A percentile compares a stretch with the other conserved stretches of the same genome.
Evolutionary conservation across 53 echinoderm and acorn worm genomes (phyloP).

Genomic region (Holothuria leucospilota): DNA sequence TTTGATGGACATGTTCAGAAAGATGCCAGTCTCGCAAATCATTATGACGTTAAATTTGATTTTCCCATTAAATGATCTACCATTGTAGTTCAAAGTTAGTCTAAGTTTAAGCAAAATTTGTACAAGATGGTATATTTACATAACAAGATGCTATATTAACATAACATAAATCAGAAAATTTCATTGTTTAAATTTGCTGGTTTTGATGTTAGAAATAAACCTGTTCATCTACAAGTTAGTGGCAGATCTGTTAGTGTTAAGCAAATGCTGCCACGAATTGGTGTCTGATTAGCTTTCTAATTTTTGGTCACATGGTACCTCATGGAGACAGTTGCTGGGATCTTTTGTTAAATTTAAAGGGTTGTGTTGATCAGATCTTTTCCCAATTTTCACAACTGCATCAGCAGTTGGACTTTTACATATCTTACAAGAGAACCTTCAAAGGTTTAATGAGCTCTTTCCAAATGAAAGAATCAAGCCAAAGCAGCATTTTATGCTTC

Average conservation of each 20-base stretch:
- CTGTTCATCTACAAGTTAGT: conserved; percentile 30
- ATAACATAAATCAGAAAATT: conserved; percentile 38
- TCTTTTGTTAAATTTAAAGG: conserved; percentile 36
- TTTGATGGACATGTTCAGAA: conserved; percentile 27
- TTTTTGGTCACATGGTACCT: conserved; percentile 15
- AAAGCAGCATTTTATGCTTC: conserved; percentile 49
- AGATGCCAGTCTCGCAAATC: conserved; percentile 22
- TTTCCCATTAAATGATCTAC: conserved; percentile 35
- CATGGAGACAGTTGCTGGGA: not conserved
- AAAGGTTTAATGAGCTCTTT: conserved; percentile 26
- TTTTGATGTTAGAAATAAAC: conserved; percentile 44
- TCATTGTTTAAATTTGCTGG: conserved; percentile 20
- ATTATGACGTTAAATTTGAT: conserved; percentile 34
- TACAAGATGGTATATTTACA: no score
- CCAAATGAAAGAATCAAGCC: conserved; percentile 51
- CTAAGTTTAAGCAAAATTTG: no score
- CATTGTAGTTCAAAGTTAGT: no score
- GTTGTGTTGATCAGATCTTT: conserved; percentile 44
- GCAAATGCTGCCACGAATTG: conserved; percentile 51
- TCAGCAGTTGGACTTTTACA: conserved; percentile 25
- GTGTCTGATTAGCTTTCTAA: conserved; percentile 42
- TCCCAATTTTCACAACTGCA: conserved; percentile 8
- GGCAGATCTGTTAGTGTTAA: conserved; percentile 27
- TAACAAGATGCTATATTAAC: no score
- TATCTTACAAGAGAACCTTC: conserved; percentile 23